Conservation (phyloP, 1,140 invertebrate genomes). For the Drusus annulatus region DNA sequence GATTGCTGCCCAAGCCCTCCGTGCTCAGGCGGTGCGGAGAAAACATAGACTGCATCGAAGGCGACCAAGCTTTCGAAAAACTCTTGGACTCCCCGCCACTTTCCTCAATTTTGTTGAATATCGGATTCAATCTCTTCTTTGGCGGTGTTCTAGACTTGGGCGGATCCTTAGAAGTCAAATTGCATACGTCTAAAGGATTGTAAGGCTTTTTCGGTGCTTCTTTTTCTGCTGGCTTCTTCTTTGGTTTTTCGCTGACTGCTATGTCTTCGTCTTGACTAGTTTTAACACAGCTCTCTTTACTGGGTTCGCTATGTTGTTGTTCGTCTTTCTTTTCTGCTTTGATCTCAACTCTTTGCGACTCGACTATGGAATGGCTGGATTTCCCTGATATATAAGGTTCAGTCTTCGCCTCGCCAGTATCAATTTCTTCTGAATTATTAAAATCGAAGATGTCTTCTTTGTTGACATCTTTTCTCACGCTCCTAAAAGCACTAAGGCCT, state of each 20-base stretch:
- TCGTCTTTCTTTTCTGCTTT: conserved; percentile 9
- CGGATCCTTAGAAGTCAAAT: conserved; percentile 77
- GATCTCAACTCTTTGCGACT: background rate
- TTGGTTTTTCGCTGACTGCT: conserved; percentile 63
- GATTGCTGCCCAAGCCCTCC: conserved; percentile 59
- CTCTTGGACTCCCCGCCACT: conserved; percentile 62
- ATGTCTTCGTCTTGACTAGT: conserved; percentile 43
- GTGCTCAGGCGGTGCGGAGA: conserved; percentile 65
- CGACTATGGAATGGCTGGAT: background rate
- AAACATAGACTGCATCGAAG: conserved; percentile 67
- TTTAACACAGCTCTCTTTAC: no score
- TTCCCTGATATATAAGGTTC: background rate
- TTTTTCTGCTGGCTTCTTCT: conserved; percentile 59
- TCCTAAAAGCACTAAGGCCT: conserved; percentile 51
- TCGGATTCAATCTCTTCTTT: conserved; percentile 65
- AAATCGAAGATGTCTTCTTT: conserved; percentile 38
- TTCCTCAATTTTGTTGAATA: conserved; percentile 58
- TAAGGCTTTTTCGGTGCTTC: conserved; percentile 71
- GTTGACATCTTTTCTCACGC: conserved; percentile 43
- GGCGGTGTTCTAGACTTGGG: conserved; percentile 69
- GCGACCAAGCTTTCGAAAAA: conserved; percentile 57
- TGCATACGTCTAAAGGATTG: conserved; percentile 79
- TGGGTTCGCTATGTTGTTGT: conserved; percentile 11
- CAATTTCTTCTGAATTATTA: background rate
- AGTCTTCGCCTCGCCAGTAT: background rate